A percentile compares a stretch with the other conserved stretches of the same genome.
phyloP scores from a whole-genome alignment of 1,140 invertebrate species.

The Bombus sibiricus region DNA sequence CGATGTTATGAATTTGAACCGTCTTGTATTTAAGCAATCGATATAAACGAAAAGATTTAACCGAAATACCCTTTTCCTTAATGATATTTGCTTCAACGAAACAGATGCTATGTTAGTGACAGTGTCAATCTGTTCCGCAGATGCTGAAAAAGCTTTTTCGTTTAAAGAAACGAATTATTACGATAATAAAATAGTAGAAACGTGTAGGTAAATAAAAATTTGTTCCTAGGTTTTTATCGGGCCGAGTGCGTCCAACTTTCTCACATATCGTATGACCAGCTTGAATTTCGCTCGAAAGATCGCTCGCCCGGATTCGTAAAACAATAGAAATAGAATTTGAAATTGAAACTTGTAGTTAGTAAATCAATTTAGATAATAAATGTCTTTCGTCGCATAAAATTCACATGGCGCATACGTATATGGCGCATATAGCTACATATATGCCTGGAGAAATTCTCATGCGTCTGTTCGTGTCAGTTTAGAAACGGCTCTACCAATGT shows the following conservation, averaged over 20 bases:
- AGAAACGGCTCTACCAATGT: slow-evolving; percentile 5
- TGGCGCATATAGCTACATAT: background rate
- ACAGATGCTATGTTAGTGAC: slow-evolving; percentile 38
- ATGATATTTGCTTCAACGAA: background rate
- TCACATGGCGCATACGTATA: background rate
- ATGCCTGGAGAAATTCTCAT: background rate
- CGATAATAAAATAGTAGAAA: slow-evolving; percentile 5
- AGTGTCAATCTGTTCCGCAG: background rate
- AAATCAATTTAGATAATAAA: background rate
- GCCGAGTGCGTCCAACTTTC: background rate
- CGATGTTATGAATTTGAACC: background rate
- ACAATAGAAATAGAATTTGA: background rate
- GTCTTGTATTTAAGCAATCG: background rate
- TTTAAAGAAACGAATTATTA: slow-evolving; percentile 36
- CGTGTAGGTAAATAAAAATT: background rate
- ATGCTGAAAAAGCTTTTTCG: slow-evolving; percentile 15
- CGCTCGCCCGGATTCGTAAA: background rate
- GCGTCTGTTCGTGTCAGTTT: slow-evolving; percentile 15
- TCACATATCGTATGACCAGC: background rate
- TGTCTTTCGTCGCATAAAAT: background rate
- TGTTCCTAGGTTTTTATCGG: background rate
- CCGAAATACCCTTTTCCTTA: background rate
- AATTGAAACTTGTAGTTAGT: background rate
- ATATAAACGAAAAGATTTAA: background rate
- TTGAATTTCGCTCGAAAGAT: background rate